phyloP scores from a whole-genome alignment of 2,888 invertebrate genomes.

The Drosophila emarginata region DNA sequence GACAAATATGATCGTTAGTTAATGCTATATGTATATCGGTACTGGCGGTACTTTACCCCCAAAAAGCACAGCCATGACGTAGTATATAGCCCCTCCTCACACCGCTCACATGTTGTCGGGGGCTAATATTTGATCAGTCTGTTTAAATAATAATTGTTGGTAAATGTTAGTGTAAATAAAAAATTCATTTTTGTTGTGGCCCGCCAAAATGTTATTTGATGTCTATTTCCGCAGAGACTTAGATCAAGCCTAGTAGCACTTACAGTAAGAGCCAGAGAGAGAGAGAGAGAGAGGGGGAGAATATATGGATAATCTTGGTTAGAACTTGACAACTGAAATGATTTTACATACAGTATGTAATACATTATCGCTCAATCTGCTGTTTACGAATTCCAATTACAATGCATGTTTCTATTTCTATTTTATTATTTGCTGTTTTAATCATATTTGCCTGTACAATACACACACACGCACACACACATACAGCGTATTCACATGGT shows the following conservation, averaged over 20 bases:
- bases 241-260: constrained; percentile 7
- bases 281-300: not conserved
- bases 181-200: constrained; percentile 23
- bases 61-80: constrained; percentile 47
- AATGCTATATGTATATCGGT: constrained; percentile 8
- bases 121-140: constrained; percentile 66
- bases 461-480: too few species aligned
- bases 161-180: constrained; percentile 55
- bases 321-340: not conserved
- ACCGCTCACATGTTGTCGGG: not conserved
- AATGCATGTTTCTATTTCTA: constrained; percentile 53
- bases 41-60: constrained; percentile 37
- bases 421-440: constrained; percentile 37
- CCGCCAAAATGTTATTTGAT: constrained; percentile 40
- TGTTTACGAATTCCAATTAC: constrained; percentile 61
- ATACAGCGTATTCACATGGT: too few species aligned
- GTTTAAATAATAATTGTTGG: constrained; percentile 58
- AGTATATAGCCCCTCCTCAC: constrained; percentile 26
- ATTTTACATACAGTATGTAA: constrained; percentile 18
- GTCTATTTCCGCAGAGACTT: constrained; percentile 37
- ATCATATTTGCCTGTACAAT: constrained; percentile 25
- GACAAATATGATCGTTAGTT: constrained; percentile 1
- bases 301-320: not conserved
- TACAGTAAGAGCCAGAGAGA: not conserved
- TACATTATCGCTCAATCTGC: constrained; percentile 48